Evolutionary conservation across 2,113 vertebrate genomes (phyloP), one percentile per base, ranked within the genome.

Genomic region (Pollimyrus isidori): DNA sequence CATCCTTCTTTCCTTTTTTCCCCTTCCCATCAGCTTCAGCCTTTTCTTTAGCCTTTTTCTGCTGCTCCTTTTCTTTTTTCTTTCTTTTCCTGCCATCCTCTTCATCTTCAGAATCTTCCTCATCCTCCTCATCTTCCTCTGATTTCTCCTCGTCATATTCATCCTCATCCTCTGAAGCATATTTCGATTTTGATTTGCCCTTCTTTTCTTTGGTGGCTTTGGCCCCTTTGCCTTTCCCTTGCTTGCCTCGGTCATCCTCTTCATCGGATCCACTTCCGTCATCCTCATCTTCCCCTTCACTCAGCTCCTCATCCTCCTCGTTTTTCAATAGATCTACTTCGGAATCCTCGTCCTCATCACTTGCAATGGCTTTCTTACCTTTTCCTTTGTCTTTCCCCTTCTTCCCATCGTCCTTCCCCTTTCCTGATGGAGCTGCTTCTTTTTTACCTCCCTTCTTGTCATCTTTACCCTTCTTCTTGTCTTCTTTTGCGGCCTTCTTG

Each of bases 341-440:
- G 0, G 94, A 95, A 1, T 80, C 92, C 69, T 96, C 96, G 42
- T 96, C 95, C 0, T 92, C 93, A 73, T 96, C 95, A 3, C 83
- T 94, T 52, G 90, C 46, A 0, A 39, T 92, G 26, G 94, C 96
- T 91, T 97, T 97, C 91, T 97, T 97, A 26, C 94, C 92, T 88
- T 97, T 97, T 42, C 96, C 96, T 92, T 95, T 96, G 56, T 94
- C 95, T 92, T 95, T 96, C 88, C 95, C 94, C 89, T 96, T 96
- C 92, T 96, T 96, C 42, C 92, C 94, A 56, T 94, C 94, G 52
- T 95, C 95, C 89, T 95, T 95, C 11, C 93, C 94, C 90, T 94
- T 94, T 17, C 91, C 92, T 50, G 95, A 95, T 1, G 93, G 62
- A 42, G 93, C 93, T 23, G 94, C 95, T 87, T 94, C 94, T 65